phyloP scores from a whole-genome alignment of 2,113 vertebrate species.

The Acinonyx jubatus region DNA sequence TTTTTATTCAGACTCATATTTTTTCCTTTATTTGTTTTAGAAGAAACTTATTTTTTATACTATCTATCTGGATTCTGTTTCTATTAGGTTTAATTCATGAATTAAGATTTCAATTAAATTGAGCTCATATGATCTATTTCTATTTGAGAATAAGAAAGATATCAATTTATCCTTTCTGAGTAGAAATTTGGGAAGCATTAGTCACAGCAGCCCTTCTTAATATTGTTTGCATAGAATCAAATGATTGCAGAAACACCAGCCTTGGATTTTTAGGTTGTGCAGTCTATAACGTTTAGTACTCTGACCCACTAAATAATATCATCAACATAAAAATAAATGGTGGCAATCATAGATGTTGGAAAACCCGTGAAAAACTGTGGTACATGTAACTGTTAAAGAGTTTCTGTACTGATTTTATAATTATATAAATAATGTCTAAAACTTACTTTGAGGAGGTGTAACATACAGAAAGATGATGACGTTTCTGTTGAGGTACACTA shows the following conservation, averaged over 20 bases:
- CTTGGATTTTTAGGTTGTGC: background rate
- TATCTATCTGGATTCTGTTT: background rate
- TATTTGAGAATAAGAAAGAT: background rate
- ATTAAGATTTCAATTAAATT: background rate
- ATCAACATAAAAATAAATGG: background rate
- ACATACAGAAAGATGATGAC: background rate
- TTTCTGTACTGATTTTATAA: background rate
- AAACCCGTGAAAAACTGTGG: background rate
- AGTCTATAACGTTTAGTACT: background rate
- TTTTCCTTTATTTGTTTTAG: background rate
- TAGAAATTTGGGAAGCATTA: background rate
- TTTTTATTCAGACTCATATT: background rate
- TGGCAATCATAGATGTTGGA: background rate
- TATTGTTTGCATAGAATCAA: background rate
- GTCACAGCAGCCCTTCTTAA: background rate
- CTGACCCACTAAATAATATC: background rate
- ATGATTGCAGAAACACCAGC: background rate
- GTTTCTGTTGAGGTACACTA: background rate
- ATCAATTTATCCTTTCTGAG: background rate
- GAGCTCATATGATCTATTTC: background rate
- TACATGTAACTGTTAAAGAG: background rate
- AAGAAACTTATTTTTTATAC: background rate
- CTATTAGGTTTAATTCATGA: background rate
- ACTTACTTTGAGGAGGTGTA: background rate
- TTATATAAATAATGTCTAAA: background rate